A percentile compares a stretch with the other conserved stretches of the same genome.
Conservation (phyloP, 2,888 invertebrate genomes). For the Chalcis sispes region DNA sequence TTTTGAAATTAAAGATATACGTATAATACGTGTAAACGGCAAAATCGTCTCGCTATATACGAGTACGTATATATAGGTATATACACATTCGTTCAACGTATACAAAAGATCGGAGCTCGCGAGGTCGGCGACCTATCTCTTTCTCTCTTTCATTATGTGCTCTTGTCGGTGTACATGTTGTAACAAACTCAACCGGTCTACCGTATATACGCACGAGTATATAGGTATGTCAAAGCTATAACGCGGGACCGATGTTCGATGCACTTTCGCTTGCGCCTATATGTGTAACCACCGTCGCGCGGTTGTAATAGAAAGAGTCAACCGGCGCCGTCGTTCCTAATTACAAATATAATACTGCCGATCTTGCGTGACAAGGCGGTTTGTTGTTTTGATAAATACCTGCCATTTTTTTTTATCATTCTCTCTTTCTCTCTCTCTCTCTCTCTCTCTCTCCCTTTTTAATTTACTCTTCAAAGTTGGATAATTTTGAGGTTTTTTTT, state of each 20-base stretch:
- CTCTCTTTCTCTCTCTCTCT: no score
- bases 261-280: conserved; percentile 33
- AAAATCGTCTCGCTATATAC: no score
- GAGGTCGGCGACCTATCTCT: conserved; percentile 51
- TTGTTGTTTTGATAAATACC: no score
- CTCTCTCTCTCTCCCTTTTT: no score
- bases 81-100: background rate
- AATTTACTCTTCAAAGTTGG: no score
- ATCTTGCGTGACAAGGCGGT: background rate
- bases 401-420: no score
- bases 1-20: no score
- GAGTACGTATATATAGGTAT: background rate
- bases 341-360: background rate
- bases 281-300: background rate
- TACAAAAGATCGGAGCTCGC: background rate
- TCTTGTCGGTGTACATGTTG: conserved; percentile 23
- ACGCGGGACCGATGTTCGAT: conserved; percentile 18
- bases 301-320: background rate
- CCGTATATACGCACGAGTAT: conserved; percentile 9
- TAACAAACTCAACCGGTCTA: conserved; percentile 47
- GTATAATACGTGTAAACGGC: no score
- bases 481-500: no score
- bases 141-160: conserved; percentile 25
- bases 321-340: background rate
- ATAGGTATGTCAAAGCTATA: no score